A percentile compares a stretch with the other conserved stretches of the same genome.
Conservation (phyloP, 2,113 vertebrate genomes). For the Aphyosemion australe region DNA sequence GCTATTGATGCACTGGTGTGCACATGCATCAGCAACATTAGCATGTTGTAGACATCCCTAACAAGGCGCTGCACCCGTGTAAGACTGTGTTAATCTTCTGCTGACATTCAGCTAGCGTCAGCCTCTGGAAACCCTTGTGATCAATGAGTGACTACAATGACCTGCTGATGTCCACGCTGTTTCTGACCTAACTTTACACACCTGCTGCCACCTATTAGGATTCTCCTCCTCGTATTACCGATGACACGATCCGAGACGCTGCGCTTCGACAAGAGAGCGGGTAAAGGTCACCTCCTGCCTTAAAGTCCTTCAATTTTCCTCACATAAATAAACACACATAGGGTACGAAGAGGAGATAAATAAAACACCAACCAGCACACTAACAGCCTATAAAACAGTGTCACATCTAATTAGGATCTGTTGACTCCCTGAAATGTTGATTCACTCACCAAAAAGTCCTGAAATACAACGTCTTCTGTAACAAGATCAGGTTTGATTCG, state of each 20-base stretch:
- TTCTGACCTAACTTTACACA: constrained; percentile 1
- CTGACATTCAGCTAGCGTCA: constrained; percentile 50
- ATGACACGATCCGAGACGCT: constrained; percentile 25
- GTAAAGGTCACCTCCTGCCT: constrained; percentile 54
- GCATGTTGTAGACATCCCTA: not conserved
- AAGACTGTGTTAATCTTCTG: constrained; percentile 22
- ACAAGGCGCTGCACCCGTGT: constrained; percentile 2
- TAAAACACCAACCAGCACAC: constrained; percentile 29
- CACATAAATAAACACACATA: constrained; percentile 13
- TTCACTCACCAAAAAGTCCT: constrained; percentile 23
- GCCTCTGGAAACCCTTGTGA: constrained; percentile 15
- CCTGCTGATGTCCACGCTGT: constrained; percentile 25
- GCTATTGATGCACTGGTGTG: not conserved
- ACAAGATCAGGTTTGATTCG: constrained; percentile 1
- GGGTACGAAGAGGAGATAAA: constrained; percentile 26
- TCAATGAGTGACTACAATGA: constrained; percentile 44
- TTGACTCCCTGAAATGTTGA: constrained; percentile 13
- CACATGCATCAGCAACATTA: not conserved
- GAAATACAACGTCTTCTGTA: not conserved
- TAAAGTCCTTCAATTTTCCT: constrained; percentile 50
- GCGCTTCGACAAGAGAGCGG: constrained; percentile 26
- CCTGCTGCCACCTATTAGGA: constrained; percentile 9
- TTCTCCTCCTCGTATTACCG: constrained; percentile 21
- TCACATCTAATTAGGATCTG: constrained; percentile 50
- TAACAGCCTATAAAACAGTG: constrained; percentile 39